Conservation (phyloP, 2,113 vertebrate genomes). For the Myotis lucifugus region DNA sequence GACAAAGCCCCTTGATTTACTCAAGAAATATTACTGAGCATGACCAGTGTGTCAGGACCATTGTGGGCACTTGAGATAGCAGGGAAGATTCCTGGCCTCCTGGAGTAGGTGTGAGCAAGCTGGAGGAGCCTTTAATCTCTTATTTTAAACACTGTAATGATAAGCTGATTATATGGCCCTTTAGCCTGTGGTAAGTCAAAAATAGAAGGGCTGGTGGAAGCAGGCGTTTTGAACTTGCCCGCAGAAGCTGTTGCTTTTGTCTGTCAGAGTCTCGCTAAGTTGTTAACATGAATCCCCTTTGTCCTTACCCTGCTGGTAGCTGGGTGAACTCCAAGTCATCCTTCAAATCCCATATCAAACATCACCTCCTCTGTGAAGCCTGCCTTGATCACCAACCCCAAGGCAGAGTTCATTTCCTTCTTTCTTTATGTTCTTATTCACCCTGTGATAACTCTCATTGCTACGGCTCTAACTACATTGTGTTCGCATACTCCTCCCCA, state of each 20-base stretch:
- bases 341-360: neutral
- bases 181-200: neutral
- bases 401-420: neutral
- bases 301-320: neutral
- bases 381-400: neutral
- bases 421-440: neutral
- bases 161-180: neutral
- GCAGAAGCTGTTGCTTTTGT: neutral
- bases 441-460: neutral
- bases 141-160: neutral
- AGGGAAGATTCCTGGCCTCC: neutral
- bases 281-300: neutral
- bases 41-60: neutral
- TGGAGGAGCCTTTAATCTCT: neutral
- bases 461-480: rapidly evolving
- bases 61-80: neutral
- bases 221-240: neutral
- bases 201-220: neutral
- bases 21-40: neutral
- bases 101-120: neutral
- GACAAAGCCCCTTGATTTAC: too few relatives aligned
- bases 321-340: neutral
- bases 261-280: neutral
- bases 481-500: too few relatives aligned
- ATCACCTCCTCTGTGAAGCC: neutral